Percentiles rank a stretch among this genome's conserved stretches.
These are phyloP conservation scores for Eutrigla gurnardus DNA, from an alignment of 2,797 vertebrate genomes.

Conservation along the genomic window DNA sequence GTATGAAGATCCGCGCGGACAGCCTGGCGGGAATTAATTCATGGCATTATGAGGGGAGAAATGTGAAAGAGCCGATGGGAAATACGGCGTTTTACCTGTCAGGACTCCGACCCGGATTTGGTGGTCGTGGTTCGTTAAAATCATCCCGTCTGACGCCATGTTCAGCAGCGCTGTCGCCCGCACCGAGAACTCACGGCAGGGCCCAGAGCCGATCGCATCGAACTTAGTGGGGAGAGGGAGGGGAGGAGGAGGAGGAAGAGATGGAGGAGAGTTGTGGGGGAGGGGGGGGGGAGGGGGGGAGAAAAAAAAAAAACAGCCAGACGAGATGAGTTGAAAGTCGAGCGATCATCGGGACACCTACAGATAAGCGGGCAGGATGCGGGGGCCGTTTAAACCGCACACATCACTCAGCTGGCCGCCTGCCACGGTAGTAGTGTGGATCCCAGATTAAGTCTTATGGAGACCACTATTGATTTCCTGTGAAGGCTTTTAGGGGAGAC, in stretches of 20 bases:
- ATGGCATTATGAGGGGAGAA: constrained; percentile 9
- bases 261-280: constrained; percentile 24
- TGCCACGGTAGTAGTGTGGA: constrained; percentile 78
- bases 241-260: constrained; percentile 40
- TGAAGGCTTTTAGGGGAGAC: constrained; percentile 67
- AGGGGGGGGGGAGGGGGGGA: constrained; percentile 40
- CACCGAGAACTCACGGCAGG: constrained; percentile 87
- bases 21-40: constrained; percentile 53
- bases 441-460: constrained; percentile 77
- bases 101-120: constrained; percentile 96
- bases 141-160: constrained; percentile 98
- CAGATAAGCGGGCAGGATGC: constrained; percentile 69
- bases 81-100: constrained; percentile 88
- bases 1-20: constrained; percentile 61
- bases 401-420: constrained; percentile 76
- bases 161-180: constrained; percentile 90
- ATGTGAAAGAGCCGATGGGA: constrained; percentile 22
- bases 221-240: constrained; percentile 76
- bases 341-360: constrained; percentile 69
- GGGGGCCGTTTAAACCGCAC: constrained; percentile 74
- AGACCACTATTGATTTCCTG: constrained; percentile 74
- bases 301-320: constrained; percentile 57
- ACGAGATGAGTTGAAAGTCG: constrained; percentile 78
- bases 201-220: constrained; percentile 85
- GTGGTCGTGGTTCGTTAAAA: constrained; percentile 98